phyloP scores from a whole-genome alignment of 2,797 vertebrate species.

The Sebastes ruberrimus region DNA sequence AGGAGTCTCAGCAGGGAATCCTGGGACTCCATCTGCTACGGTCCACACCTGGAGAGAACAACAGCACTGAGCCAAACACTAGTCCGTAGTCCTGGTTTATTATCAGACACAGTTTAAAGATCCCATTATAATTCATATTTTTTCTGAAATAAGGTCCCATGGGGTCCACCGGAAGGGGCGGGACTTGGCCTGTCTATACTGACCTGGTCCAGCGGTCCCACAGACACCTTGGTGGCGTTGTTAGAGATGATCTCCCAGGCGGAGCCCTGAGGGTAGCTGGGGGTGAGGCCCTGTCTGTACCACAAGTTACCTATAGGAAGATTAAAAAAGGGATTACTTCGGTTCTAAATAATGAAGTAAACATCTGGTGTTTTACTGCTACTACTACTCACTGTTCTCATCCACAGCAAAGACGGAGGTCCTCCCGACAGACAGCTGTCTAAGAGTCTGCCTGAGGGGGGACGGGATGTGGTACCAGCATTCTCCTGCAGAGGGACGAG shows the following conservation, averaged over 20 bases:
- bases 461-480: slow-evolving; percentile 97
- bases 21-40: slow-evolving; percentile 91
- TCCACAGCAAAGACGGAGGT: slow-evolving; percentile 93
- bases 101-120: not conserved
- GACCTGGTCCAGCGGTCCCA: slow-evolving; percentile 97
- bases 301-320: slow-evolving; percentile 89
- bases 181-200: not conserved
- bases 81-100: not conserved
- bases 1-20: slow-evolving; percentile 87
- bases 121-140: not conserved
- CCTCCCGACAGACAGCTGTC: slow-evolving; percentile 93
- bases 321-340: not conserved
- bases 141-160: too few species aligned
- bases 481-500: slow-evolving; percentile 81
- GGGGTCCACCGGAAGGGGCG: too few species aligned
- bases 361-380: not conserved
- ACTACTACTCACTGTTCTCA: slow-evolving; percentile 86
- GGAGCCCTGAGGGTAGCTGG: slow-evolving; percentile 96
- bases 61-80: not conserved
- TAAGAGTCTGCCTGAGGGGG: slow-evolving; percentile 89
- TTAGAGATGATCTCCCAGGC: slow-evolving; percentile 95
- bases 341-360: not conserved
- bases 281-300: slow-evolving; percentile 93
- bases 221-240: slow-evolving; percentile 92
- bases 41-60: slow-evolving; percentile 89